These are phyloP conservation scores for Rhynchonema sp. DNA, from an alignment of 2,888 invertebrate genomes.

Conservation along the genomic window DNA sequence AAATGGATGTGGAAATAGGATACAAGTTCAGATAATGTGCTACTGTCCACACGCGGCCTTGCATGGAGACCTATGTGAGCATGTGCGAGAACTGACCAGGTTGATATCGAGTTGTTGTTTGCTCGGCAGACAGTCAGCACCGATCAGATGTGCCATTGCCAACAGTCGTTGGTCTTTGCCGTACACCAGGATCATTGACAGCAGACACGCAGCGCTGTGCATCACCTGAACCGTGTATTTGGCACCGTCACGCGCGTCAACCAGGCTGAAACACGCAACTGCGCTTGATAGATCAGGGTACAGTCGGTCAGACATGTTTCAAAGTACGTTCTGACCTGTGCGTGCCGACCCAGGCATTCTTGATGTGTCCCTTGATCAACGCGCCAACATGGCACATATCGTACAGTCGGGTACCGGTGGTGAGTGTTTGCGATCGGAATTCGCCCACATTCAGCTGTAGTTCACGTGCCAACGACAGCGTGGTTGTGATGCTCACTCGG, in stretches of 20 bases:
- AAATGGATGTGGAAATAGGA: no score
- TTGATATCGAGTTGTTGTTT: constrained; percentile 25
- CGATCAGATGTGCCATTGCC: constrained; percentile 34
- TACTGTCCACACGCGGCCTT: no score
- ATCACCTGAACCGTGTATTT: constrained; percentile 34
- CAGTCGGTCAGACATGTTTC: not conserved
- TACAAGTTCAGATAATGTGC: no score
- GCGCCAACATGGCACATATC: constrained; percentile 22
- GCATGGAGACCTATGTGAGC: not conserved
- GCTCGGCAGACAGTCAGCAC: constrained; percentile 32
- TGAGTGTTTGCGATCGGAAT: constrained; percentile 15
- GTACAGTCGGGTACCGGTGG: constrained; percentile 18
- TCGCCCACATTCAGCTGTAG: constrained; percentile 23
- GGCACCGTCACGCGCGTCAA: constrained; percentile 27
- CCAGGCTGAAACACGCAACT: no score
- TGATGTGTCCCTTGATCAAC: constrained; percentile 18
- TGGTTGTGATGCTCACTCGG: constrained; percentile 24
- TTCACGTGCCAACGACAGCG: constrained; percentile 23
- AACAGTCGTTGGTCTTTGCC: constrained; percentile 28
- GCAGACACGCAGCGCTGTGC: constrained; percentile 32
- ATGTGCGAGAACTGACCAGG: constrained; percentile 13
- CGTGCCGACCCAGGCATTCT: constrained; percentile 18
- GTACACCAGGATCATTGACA: constrained; percentile 35
- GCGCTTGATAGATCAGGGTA: not conserved
- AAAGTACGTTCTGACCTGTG: constrained; percentile 14